Base-by-base conservation (phyloP, 2,797 vertebrate species). In the Acomys russatus region DNA sequence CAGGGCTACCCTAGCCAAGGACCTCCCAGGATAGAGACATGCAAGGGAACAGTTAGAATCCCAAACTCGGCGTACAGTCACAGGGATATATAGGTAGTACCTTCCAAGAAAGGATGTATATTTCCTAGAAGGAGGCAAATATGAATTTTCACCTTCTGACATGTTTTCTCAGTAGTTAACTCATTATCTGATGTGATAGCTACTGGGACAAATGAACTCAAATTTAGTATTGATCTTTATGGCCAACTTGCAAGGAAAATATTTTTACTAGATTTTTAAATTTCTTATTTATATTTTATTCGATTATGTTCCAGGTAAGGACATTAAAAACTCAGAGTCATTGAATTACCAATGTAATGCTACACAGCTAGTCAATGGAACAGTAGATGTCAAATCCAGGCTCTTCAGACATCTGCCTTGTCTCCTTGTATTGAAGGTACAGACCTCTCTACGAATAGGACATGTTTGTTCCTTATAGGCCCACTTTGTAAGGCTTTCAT, bases 281-380 rank as follows among this genome's bases (percentile, higher is more conserved):
- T 14, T 38, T 33, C 20, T 83, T 33, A 66, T 51, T 51, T 51
- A 51, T 51, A 51, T 63, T 76, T 70, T 54, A 70, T 70, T 54
- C 23, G 20, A 25, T 54, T 25, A 93, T 91, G 74, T 96, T 92
- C 71, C 90, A 94, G 66, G 77, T 64, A 18, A 94, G 73, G 54
- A 86, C 95, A 85, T 44, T 66, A 63, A 64, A 92, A 82, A 89
- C 25, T 86, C 86, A 85, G 71, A 90, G 66, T 88, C 78, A 22
- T 84, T 90, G 82, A 68, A 5, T 10, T 64, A 73, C 35, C 87
- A 93, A 64, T 35, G 23, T 66, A 82, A 85, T 35, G 73, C 88
- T 73, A 87, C n/a, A 59, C 22, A 88, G 79, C 77, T 76, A 73
- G 71, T 78, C 63, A 59, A 61, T n/a, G 35, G 7, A 25, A 30